Evolutionary conservation across 2,797 vertebrate genomes (phyloP).

Genomic region (Hydrocynus forskahlii): DNA sequence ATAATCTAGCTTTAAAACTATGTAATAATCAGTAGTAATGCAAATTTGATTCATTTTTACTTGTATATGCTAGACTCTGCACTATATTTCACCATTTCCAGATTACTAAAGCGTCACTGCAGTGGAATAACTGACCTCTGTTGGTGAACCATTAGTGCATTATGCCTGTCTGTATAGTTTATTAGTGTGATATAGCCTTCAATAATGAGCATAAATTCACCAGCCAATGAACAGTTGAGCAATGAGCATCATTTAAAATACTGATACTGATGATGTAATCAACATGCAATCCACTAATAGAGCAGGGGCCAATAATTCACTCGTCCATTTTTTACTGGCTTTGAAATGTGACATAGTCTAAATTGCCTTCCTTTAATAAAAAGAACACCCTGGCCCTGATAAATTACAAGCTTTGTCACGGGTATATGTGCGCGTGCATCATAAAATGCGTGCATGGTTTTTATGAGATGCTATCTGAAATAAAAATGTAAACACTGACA

Average conservation of each 20-base stretch:
- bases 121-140: conserved; percentile 35
- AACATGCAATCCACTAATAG: conserved; percentile 63
- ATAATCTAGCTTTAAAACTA: too few species aligned
- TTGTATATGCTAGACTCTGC: conserved; percentile 7
- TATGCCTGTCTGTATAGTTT: conserved; percentile 50
- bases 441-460: conserved; percentile 29
- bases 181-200: conserved; percentile 51
- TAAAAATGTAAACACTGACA: conserved; percentile 51
- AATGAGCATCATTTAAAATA: conserved; percentile 52
- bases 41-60: conserved; percentile 1
- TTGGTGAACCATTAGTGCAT: conserved; percentile 48
- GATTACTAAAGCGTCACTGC: not conserved
- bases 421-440: not conserved
- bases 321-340: conserved; percentile 44
- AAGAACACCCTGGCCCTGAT: conserved; percentile 34
- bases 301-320: conserved; percentile 55
- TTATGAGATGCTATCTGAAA: conserved; percentile 43
- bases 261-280: conserved; percentile 61
- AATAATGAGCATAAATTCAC: conserved; percentile 52
- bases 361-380: conserved; percentile 51
- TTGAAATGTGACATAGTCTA: conserved; percentile 48
- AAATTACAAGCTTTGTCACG: conserved; percentile 35
- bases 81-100: not conserved
- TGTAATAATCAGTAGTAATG: conserved; percentile 4
- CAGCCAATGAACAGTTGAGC: conserved; percentile 45